These are phyloP conservation scores for Cosmorhoe ocellata DNA, from an alignment of 2,888 invertebrate genomes.

Conservation along the genomic window DNA sequence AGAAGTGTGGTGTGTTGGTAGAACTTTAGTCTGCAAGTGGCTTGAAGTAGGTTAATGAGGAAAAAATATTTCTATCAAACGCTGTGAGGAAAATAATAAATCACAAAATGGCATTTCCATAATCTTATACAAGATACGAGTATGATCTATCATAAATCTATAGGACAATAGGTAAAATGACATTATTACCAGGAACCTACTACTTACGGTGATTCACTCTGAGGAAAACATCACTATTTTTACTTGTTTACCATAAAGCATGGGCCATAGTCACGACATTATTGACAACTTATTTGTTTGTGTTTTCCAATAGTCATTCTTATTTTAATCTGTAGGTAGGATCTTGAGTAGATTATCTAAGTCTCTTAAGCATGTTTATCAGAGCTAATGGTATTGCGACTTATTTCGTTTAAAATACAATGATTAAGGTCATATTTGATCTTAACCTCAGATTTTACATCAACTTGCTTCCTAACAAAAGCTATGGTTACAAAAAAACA, in stretches of 20 bases:
- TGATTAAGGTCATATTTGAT: too few species aligned
- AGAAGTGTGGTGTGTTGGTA: too few species aligned
- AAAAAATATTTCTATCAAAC: neutral
- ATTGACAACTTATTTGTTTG: constrained; percentile 12
- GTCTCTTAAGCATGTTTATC: too few species aligned
- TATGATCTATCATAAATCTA: constrained; percentile 1
- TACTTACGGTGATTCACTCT: neutral
- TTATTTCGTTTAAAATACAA: too few species aligned
- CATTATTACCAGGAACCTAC: neutral
- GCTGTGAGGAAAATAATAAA: constrained; percentile 1
- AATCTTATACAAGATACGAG: neutral
- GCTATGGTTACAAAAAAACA: too few species aligned
- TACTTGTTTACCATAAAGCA: neutral
- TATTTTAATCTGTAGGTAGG: neutral
- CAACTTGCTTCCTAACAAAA: too few species aligned
- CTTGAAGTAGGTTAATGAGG: neutral
- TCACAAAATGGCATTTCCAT: constrained; percentile 7
- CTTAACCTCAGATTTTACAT: too few species aligned
- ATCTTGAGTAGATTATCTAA: neutral
- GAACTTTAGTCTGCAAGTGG: too few species aligned
- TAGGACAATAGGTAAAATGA: constrained; percentile 1
- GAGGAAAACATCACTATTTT: neutral
- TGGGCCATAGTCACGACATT: constrained; percentile 14
- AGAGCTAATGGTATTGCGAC: too few species aligned
- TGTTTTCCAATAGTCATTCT: constrained; percentile 4